Base-by-base conservation (phyloP, 2,888 invertebrate genomes). In the Pristionchus japonicus region DNA sequence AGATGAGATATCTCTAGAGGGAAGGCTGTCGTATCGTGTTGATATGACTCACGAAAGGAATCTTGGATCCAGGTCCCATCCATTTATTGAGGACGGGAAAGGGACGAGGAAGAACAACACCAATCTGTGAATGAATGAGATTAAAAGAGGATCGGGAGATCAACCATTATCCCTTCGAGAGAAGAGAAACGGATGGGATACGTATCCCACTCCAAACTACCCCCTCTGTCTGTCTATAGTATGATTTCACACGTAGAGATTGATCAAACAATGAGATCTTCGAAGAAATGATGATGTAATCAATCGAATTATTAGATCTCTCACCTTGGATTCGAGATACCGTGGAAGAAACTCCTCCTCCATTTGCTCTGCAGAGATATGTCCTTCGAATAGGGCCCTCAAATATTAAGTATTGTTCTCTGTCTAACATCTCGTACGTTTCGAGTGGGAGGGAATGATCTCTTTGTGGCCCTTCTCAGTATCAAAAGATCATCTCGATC, bases 61-160 rank as follows among this genome's bases (percentile, higher is more conserved):
- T 80, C 43, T 37, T 70, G 11, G 37, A 27, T 47, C 87, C 87
- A 9, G 87, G 77, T 77, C 87, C 87, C 52, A 74, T 47, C 87
- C 87, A 87, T 77, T 15, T n/a, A 52, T 77, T 31, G 43, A 87
- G 70, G 7, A 57, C 74, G 17, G 34, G 74, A 3, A 87, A 70
- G 20, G 77, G 77, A 40, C 80, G 61, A 47, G 77, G 87, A 43
- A 80, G 40, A 17, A 4, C 37, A 43, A 87, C 87, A 23, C 87
- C 87, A 31, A 87, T 43, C 87, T 87, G 70, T 23, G 43, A 34
- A 27, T 43, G 43, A n/a, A 43, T 70, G 43, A 47, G 43, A 43
- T 15, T 43, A 47, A 47, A 13, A 74, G 40, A 74, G 47, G 27
- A 52, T 52, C 52, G 34, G 34, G 82, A 57, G 52, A 52, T 52